Percentiles rank a stretch among this genome's conserved stretches.
These are phyloP conservation scores for Aleiodes sp. DNA, from an alignment of 1,140 invertebrate genomes.

Conservation along the genomic window DNA sequence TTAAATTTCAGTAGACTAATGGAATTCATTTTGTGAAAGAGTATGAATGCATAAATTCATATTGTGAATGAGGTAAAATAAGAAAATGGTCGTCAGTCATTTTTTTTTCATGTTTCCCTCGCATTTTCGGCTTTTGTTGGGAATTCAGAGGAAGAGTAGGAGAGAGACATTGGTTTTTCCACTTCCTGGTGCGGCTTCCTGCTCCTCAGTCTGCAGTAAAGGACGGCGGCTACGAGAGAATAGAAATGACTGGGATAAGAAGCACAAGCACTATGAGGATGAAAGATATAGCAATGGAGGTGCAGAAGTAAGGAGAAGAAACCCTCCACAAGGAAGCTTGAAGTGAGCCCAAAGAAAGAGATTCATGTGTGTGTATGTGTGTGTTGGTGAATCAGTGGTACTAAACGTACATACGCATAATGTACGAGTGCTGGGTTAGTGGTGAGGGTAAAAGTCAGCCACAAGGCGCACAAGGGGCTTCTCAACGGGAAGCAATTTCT, in stretches of 20 bases:
- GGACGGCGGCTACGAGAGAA: not conserved
- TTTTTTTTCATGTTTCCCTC: too few species aligned
- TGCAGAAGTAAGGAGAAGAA: too few species aligned
- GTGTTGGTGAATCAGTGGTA: not conserved
- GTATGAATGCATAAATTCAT: too few species aligned
- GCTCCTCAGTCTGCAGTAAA: not conserved
- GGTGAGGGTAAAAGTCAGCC: conserved; percentile 23
- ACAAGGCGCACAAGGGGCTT: not conserved
- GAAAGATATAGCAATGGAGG: not conserved
- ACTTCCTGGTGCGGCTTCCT: not conserved
- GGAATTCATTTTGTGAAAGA: too few species aligned
- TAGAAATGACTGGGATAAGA: not conserved
- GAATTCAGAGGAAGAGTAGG: not conserved
- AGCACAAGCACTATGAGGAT: not conserved
- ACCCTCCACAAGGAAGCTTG: not conserved
- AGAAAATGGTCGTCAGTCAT: too few species aligned
- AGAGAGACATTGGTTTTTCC: not conserved
- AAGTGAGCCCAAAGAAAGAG: not conserved
- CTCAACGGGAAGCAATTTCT: conserved; percentile 34
- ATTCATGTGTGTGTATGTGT: not conserved
- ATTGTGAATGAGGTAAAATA: too few species aligned
- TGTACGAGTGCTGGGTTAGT: not conserved
- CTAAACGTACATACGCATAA: not conserved
- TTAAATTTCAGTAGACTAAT: too few species aligned
- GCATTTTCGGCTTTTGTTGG: not conserved